These are phyloP conservation scores for Oegoconia quadripuncta DNA, from an alignment of 2,888 invertebrate species.

Conservation along the genomic window DNA sequence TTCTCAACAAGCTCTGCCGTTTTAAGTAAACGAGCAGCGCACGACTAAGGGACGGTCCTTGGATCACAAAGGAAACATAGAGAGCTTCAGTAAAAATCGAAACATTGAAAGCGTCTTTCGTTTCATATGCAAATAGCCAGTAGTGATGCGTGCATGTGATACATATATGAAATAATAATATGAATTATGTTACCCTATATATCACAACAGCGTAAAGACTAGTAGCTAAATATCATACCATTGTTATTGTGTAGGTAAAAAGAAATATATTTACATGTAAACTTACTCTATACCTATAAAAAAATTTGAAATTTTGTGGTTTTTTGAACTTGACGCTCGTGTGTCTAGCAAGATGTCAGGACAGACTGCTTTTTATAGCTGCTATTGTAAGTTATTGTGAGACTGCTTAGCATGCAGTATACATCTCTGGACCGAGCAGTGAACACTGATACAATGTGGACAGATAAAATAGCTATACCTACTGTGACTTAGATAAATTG, in stretches of 20 bases:
- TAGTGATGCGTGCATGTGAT: constrained; percentile 44
- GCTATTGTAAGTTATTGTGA: constrained; percentile 53
- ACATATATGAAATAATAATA: constrained; percentile 29
- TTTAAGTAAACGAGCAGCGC: constrained; percentile 33
- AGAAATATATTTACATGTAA: neutral
- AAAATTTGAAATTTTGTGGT: too few relatives aligned
- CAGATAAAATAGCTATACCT: constrained; percentile 41
- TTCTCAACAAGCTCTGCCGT: constrained; percentile 33
- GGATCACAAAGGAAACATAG: constrained; percentile 41
- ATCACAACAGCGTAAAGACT: too few relatives aligned
- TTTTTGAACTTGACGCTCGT: constrained; percentile 10
- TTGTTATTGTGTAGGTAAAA: neutral
- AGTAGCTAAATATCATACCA: too few relatives aligned
- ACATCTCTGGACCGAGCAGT: constrained; percentile 35
- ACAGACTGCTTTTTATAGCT: constrained; percentile 48
- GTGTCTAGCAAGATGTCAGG: constrained; percentile 33
- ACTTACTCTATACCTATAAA: too few relatives aligned
- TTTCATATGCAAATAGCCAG: constrained; percentile 63
- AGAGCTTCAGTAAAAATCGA: constrained; percentile 56
- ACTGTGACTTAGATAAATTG: constrained; percentile 43
- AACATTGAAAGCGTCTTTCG: constrained; percentile 55
- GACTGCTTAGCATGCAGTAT: constrained; percentile 55
- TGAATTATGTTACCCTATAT: too few relatives aligned
- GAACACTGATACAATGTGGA: constrained; percentile 47
- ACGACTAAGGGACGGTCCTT: constrained; percentile 36